Percentiles rank a stretch among this genome's conserved stretches.
Conservation (phyloP, 2,888 invertebrate genomes). For the Clistopyga incitator region DNA sequence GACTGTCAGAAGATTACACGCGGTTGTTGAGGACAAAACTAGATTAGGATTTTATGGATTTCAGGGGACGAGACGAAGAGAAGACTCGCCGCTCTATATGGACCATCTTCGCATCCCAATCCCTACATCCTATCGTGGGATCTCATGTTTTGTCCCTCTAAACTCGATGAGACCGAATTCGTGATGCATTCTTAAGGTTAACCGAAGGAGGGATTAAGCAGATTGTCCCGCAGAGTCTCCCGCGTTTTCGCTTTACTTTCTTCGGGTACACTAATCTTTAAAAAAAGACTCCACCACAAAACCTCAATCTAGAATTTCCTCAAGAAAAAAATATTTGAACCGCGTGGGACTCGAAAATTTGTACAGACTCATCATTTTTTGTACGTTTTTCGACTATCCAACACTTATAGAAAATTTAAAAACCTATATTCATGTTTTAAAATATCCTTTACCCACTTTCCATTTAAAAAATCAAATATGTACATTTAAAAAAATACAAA, state of each 20-base stretch:
- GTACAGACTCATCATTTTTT: neutral
- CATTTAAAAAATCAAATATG: too few relatives aligned
- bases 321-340: slow-evolving; percentile 17
- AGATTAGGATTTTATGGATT: slow-evolving; percentile 45
- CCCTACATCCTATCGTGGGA: slow-evolving; percentile 17
- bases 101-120: slow-evolving; percentile 9
- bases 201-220: slow-evolving; percentile 54
- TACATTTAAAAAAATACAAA: too few relatives aligned
- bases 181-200: slow-evolving; percentile 58
- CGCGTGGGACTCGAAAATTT: slow-evolving; percentile 38
- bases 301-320: slow-evolving; percentile 26
- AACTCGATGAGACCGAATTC: slow-evolving; percentile 41
- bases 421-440: too few relatives aligned
- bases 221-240: slow-evolving; percentile 35
- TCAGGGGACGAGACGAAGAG: slow-evolving; percentile 3
- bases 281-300: slow-evolving; percentile 38
- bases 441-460: too few relatives aligned
- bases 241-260: slow-evolving; percentile 9
- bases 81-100: neutral
- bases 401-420: neutral
- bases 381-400: neutral
- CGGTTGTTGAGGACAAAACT: slow-evolving; percentile 34
- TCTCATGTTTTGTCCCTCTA: slow-evolving; percentile 6
- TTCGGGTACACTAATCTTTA: slow-evolving; percentile 46
- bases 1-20: slow-evolving; percentile 52